These are phyloP conservation scores for Arbacia lixula DNA, from an alignment of 53 echinoderm and acorn worm genomes.

Conservation along the genomic window DNA sequence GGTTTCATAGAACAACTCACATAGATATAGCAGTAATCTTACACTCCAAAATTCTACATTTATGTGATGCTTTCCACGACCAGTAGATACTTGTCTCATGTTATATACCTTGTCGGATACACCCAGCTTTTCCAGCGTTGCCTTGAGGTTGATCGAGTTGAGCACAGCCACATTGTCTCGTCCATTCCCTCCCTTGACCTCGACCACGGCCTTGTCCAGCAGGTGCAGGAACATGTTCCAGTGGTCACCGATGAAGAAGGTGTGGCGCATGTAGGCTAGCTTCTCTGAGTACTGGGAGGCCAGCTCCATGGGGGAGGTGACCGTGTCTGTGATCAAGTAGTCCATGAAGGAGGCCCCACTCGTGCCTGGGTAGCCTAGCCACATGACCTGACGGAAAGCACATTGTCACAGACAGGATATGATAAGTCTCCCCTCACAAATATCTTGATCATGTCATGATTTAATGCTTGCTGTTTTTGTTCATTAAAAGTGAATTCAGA, in stretches of 20 bases:
- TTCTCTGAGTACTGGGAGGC: slow-evolving; percentile 96
- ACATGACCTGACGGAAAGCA: slow-evolving; percentile 80
- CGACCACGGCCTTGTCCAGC: slow-evolving; percentile 82
- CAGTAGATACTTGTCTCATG: too few species aligned
- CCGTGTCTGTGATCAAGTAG: slow-evolving; percentile 87
- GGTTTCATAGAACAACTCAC: too few species aligned
- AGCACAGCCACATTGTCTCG: slow-evolving; percentile 85
- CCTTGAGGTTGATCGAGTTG: slow-evolving; percentile 83
- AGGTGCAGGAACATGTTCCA: slow-evolving; percentile 99
- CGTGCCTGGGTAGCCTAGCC: slow-evolving; percentile 98
- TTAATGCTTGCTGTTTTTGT: too few species aligned
- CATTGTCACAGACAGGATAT: too few species aligned
- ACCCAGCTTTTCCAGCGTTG: slow-evolving; percentile 77
- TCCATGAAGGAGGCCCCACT: slow-evolving; percentile 99
- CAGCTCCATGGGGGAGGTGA: slow-evolving; percentile 91
- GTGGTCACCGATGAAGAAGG: slow-evolving; percentile 99
- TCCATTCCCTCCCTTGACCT: slow-evolving; percentile 72
- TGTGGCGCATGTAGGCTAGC: slow-evolving; percentile 92
- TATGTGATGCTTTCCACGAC: too few species aligned
- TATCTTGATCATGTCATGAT: too few species aligned
- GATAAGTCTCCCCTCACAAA: too few species aligned
- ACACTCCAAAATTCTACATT: too few species aligned
- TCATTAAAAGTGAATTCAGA: too few species aligned
- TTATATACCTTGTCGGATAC: slow-evolving; percentile 62
- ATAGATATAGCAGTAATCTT: too few species aligned